Percentiles rank a stretch among this genome's conserved stretches.
Evolutionary conservation across 2,113 vertebrate genomes (phyloP).

Genomic region (Delphinapterus leucas): DNA sequence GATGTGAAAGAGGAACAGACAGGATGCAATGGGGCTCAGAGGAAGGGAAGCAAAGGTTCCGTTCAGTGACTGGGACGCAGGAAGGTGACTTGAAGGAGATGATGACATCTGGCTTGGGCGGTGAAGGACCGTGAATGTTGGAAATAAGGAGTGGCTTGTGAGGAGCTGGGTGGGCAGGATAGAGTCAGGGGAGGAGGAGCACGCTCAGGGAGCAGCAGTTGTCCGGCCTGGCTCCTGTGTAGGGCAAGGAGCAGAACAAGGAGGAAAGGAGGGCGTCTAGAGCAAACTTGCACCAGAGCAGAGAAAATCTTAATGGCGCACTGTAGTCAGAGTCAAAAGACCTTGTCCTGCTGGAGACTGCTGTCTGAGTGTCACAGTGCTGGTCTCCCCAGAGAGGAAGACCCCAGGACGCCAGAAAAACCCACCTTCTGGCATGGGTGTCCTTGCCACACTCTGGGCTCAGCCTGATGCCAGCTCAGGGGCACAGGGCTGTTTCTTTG

Average conservation of each 20-base stretch:
- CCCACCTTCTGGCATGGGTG: background rate
- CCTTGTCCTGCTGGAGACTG: background rate
- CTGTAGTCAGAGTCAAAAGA: background rate
- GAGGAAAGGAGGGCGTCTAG: background rate
- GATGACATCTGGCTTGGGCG: background rate
- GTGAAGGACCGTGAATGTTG: background rate
- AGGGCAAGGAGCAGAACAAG: background rate
- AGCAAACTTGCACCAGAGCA: background rate
- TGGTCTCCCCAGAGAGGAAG: background rate
- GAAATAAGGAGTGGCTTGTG: no score
- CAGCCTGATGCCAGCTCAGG: background rate
- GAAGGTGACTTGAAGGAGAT: no score
- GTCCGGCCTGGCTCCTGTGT: background rate
- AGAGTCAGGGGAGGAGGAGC: background rate
- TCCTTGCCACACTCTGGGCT: background rate
- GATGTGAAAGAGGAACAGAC: background rate
- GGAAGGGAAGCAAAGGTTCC: background rate
- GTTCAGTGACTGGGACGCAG: fast-evolving
- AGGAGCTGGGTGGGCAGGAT: fast-evolving
- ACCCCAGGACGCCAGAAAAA: background rate
- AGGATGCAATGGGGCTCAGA: fast-evolving
- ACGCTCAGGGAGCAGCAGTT: fast-evolving
- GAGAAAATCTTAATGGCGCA: fast-evolving
- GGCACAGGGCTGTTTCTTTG: background rate
- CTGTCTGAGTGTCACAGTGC: background rate